These are phyloP conservation scores for Lysandra coridon DNA, from an alignment of 2,888 invertebrate species.

Conservation along the genomic window DNA sequence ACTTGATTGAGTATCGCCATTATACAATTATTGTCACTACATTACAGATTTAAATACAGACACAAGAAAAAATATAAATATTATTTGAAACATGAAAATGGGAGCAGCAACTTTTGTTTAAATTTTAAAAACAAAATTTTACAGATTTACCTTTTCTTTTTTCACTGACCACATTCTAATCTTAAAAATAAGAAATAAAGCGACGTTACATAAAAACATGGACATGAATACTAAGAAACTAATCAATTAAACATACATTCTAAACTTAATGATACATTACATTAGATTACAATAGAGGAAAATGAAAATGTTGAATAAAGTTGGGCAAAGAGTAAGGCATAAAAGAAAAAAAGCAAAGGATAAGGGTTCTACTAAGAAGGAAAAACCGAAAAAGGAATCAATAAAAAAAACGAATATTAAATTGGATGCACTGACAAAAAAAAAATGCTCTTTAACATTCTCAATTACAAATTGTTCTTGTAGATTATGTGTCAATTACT, in stretches of 20 bases:
- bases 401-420: background rate
- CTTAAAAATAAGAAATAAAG: conserved; percentile 18
- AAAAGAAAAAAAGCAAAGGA: background rate
- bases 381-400: conserved; percentile 7
- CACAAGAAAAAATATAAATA: background rate
- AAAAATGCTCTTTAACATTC: background rate
- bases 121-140: background rate
- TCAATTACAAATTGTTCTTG: background rate
- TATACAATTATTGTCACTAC: conserved; percentile 27
- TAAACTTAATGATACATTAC: conserved; percentile 9
- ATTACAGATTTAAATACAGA: background rate
- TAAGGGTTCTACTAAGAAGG: background rate
- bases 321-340: background rate
- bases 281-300: background rate
- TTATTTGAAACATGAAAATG: background rate
- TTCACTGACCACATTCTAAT: conserved; percentile 19
- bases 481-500: background rate
- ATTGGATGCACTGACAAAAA: background rate
- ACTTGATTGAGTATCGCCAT: conserved; percentile 15
- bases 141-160: conserved; percentile 1
- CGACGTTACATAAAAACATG: conserved; percentile 9
- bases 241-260: conserved; percentile 24
- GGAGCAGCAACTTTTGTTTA: conserved; percentile 5
- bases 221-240: conserved; percentile 22
- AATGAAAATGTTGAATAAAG: background rate